Evolutionary conservation across 2,113 vertebrate species (phyloP).

Genomic region (Albula glossodonta): DNA sequence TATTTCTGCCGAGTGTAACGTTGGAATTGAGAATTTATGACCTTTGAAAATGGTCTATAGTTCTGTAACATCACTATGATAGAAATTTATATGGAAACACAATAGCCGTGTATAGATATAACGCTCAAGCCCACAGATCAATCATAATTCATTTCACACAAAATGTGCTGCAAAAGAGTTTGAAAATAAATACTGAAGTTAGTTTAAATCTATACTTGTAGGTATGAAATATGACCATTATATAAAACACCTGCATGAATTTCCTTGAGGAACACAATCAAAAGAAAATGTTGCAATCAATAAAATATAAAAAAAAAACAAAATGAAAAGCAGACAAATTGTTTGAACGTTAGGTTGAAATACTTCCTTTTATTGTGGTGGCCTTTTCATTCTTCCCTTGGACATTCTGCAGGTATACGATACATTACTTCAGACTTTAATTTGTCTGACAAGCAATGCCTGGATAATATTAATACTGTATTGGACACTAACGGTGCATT

Average conservation of each 20-base stretch:
- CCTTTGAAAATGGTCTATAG: not conserved
- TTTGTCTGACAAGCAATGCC: not conserved
- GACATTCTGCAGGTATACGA: not conserved
- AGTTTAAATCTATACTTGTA: not conserved
- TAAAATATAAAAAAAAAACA: not conserved
- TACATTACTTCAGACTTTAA: not conserved
- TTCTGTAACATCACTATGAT: not conserved
- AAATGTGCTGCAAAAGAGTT: not conserved
- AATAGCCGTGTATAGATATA: not conserved
- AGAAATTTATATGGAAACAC: not conserved
- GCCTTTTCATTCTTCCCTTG: not conserved
- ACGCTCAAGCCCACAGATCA: not conserved
- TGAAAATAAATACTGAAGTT: not conserved
- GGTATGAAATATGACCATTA: not conserved
- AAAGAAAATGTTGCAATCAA: not conserved
- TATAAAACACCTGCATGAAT: not conserved
- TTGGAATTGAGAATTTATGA: not conserved
- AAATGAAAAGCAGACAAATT: not conserved
- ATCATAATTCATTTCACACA: slow-evolving; percentile 13
- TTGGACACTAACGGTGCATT: not conserved
- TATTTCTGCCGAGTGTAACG: not conserved
- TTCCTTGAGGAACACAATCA: not conserved
- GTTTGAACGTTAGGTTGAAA: not conserved
- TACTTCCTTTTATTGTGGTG: not conserved
- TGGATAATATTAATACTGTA: not conserved